Conservation (phyloP, 2,888 invertebrate genomes). For the Melanostoma mellinum region DNA sequence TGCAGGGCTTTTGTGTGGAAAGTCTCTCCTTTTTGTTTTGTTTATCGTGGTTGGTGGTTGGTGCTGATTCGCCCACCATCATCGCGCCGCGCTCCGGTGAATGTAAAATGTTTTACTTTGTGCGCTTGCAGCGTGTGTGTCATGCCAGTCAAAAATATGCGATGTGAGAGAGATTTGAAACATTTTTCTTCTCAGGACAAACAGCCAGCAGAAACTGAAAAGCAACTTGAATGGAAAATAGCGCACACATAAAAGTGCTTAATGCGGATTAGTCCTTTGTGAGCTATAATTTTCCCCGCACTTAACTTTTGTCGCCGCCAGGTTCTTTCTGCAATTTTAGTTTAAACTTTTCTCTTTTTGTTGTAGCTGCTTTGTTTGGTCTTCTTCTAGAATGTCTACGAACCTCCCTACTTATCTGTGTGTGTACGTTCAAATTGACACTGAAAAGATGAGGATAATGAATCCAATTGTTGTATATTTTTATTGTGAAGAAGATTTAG, state of each 20-base stretch:
- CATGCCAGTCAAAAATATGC: slow-evolving; percentile 41
- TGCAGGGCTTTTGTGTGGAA: slow-evolving; percentile 48
- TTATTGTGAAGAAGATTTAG: slow-evolving; percentile 19
- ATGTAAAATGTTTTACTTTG: slow-evolving; percentile 59
- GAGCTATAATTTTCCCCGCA: slow-evolving; percentile 59
- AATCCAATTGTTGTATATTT: slow-evolving; percentile 50
- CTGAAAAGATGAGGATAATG: slow-evolving; percentile 44
- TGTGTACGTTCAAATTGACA: slow-evolving; percentile 36
- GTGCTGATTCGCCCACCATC: background rate
- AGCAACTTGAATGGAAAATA: slow-evolving; percentile 62
- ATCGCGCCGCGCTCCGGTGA: slow-evolving; percentile 1
- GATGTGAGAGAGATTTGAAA: slow-evolving; percentile 39
- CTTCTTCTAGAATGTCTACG: slow-evolving; percentile 1
- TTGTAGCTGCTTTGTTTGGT: background rate
- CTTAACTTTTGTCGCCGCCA: slow-evolving; percentile 55
- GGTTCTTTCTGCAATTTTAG: slow-evolving; percentile 16
- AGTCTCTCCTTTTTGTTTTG: slow-evolving; percentile 21
- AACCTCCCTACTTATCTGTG: background rate
- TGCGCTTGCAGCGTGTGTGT: slow-evolving; percentile 15
- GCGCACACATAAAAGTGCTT: slow-evolving; percentile 50
- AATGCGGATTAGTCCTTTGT: slow-evolving; percentile 70
- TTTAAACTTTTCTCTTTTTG: slow-evolving; percentile 10
- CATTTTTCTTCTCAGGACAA: slow-evolving; percentile 39
- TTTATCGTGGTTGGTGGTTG: background rate
- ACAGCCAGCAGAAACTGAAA: slow-evolving; percentile 28